Conservation (phyloP, 2,113 vertebrate species). For the Dryoscopus gambensis region DNA sequence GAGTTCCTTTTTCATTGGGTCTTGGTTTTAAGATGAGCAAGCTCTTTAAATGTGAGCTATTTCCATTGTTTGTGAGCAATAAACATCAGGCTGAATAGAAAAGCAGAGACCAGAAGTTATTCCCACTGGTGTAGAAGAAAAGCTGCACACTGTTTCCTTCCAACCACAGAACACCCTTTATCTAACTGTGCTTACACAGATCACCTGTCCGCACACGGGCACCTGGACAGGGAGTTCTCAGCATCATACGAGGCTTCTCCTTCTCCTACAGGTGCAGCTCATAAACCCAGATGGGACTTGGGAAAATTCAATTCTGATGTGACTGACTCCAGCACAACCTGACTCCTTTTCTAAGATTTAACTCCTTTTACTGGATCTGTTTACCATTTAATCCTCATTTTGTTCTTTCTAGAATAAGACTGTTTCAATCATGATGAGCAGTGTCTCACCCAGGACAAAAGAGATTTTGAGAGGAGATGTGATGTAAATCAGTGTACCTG, state of each 20-base stretch:
- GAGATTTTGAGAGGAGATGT: not conserved
- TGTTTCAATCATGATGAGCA: not conserved
- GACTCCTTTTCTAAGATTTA: not conserved
- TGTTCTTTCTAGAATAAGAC: not conserved
- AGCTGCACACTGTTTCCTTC: not conserved
- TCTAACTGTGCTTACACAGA: not conserved
- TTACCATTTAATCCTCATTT: not conserved
- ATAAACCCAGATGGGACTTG: not conserved
- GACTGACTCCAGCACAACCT: not conserved
- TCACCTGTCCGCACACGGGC: not conserved
- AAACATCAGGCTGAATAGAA: constrained; percentile 15
- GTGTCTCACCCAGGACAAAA: not conserved
- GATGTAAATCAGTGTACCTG: not conserved
- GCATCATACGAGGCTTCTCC: not conserved
- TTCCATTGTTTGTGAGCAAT: constrained; percentile 34
- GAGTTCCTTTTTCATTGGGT: constrained; percentile 8
- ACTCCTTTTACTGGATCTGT: not conserved
- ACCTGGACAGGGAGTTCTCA: not conserved
- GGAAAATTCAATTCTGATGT: not conserved
- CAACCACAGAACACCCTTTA: not conserved
- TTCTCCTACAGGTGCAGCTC: not conserved
- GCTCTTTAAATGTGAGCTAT: not conserved
- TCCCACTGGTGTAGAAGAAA: not conserved
- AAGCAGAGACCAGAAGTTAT: not conserved
- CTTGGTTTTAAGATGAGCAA: constrained; percentile 39